A percentile compares a stretch with the other conserved stretches of the same genome.
These are phyloP conservation scores for Apodemia zela DNA, from an alignment of 2,888 invertebrate genomes.

Conservation along the genomic window DNA sequence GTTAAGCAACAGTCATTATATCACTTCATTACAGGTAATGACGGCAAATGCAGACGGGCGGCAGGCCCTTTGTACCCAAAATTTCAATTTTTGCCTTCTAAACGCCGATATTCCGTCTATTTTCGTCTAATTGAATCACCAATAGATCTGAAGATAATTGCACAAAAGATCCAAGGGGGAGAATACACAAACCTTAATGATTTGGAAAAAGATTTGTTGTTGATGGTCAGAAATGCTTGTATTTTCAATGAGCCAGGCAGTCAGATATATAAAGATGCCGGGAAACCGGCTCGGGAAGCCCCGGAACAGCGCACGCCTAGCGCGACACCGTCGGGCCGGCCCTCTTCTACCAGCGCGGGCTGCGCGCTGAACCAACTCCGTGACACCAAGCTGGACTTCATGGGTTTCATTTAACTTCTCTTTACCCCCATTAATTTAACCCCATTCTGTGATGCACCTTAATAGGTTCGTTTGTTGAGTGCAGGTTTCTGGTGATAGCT, in stretches of 20 bases:
- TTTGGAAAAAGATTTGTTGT: conserved; percentile 92
- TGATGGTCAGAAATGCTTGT: conserved; percentile 97
- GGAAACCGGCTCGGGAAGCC: no score
- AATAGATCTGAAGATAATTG: conserved; percentile 96
- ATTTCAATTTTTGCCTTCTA: conserved; percentile 95
- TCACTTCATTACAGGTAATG: conserved; percentile 80
- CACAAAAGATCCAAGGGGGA: conserved; percentile 92
- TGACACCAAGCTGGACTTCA: no score
- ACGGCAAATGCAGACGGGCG: conserved; percentile 91
- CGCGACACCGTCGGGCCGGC: no score
- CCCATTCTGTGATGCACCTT: no score
- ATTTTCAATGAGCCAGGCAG: conserved; percentile 98
- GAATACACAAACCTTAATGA: conserved; percentile 89
- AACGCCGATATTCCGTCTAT: conserved; percentile 96
- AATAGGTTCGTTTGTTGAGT: no score
- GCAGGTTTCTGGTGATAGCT: no score
- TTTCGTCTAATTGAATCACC: conserved; percentile 96
- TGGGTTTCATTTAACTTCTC: no score
- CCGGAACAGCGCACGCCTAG: no score
- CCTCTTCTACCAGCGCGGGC: no score
- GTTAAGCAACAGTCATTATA: conserved; percentile 1
- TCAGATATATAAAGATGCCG: conserved; percentile 97
- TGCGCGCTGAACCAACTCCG: no score
- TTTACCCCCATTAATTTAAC: no score
- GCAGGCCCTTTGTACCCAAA: conserved; percentile 92